A percentile compares a stretch with the other conserved stretches of the same genome.
Conservation (phyloP, 2,797 vertebrate species). For the Gymnodraco acuticeps region DNA sequence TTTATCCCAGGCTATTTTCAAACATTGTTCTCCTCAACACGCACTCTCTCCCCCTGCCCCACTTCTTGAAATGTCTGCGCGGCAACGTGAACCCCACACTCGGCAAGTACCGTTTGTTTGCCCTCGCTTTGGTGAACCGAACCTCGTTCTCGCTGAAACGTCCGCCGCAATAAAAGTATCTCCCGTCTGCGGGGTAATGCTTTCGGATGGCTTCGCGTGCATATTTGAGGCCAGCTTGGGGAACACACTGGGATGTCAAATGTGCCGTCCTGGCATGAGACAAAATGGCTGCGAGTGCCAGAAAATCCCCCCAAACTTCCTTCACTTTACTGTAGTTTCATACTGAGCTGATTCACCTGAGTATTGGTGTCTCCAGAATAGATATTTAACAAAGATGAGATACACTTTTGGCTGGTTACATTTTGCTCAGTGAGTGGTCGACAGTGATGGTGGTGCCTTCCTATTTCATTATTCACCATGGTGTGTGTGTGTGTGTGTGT, state of each 20-base stretch:
- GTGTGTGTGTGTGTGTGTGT: constrained; percentile 43
- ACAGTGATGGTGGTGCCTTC: constrained; percentile 43
- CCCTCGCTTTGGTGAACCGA: constrained; percentile 59
- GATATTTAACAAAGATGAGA: constrained; percentile 46
- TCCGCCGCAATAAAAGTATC: constrained; percentile 70
- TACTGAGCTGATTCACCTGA: constrained; percentile 47
- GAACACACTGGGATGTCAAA: constrained; percentile 73
- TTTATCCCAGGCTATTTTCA: constrained; percentile 80
- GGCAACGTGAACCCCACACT: constrained; percentile 60
- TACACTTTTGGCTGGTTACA: constrained; percentile 38
- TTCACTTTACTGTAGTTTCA: constrained; percentile 40
- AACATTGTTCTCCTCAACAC: constrained; percentile 65
- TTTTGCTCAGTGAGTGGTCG: constrained; percentile 44
- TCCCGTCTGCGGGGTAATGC: constrained; percentile 69
- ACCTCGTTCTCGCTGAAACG: constrained; percentile 65
- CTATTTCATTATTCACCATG: constrained; percentile 59
- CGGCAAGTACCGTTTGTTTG: constrained; percentile 60
- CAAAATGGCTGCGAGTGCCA: constrained; percentile 51
- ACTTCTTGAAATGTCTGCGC: constrained; percentile 70
- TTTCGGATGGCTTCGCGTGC: constrained; percentile 78
- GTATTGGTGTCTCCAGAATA: constrained; percentile 49
- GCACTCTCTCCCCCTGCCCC: constrained; percentile 62
- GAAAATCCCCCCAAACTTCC: constrained; percentile 5
- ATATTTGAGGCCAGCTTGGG: constrained; percentile 64
- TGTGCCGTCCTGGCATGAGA: constrained; percentile 62